These are phyloP conservation scores for Saxidomus purpurata DNA, from an alignment of 1,140 invertebrate species.

Conservation along the genomic window DNA sequence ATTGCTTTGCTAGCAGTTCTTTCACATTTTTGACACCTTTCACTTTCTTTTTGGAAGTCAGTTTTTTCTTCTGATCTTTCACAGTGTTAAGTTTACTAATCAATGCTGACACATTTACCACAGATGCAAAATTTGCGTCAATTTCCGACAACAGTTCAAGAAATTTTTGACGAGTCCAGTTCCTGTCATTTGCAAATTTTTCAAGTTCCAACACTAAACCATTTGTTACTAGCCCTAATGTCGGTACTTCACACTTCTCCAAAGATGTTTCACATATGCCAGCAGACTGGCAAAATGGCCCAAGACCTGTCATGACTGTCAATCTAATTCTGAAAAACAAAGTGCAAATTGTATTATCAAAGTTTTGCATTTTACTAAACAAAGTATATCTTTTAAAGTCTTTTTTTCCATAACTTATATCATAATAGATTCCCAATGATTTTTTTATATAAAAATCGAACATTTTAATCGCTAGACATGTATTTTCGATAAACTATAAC, in stretches of 20 bases:
- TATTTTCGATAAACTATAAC: no score
- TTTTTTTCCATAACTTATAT: no score
- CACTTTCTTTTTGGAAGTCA: neutral
- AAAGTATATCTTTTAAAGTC: no score
- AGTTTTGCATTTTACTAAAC: neutral
- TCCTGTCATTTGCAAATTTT: neutral
- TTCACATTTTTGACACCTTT: slow-evolving; percentile 1
- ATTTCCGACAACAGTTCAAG: neutral
- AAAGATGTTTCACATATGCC: neutral
- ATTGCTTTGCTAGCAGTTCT: neutral
- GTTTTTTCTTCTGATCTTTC: neutral
- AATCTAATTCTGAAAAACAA: neutral
- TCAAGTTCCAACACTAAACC: neutral
- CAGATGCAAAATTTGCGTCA: neutral
- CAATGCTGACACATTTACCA: neutral
- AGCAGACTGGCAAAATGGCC: neutral
- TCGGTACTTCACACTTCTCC: neutral
- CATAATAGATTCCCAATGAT: no score
- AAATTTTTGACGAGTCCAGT: neutral
- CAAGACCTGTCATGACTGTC: neutral
- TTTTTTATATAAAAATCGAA: no score
- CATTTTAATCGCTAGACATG: no score
- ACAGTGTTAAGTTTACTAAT: neutral
- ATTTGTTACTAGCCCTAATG: neutral
- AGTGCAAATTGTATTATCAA: neutral